Base-by-base conservation (phyloP, 2,888 invertebrate genomes). In the Ethmia dodecea region DNA sequence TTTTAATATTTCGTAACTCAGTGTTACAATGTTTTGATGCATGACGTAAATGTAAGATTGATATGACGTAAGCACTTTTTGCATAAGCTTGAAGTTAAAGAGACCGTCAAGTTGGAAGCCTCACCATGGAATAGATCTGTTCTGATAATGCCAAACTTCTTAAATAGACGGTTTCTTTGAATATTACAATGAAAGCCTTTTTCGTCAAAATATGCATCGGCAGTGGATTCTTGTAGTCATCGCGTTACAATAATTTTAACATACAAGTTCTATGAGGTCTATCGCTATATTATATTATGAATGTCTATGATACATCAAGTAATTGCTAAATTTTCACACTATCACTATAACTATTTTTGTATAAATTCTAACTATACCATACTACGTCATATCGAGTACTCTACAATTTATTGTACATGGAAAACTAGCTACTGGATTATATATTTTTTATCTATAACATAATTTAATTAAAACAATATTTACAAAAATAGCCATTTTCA, bases 381-480 rank as follows among this genome's bases (percentile, higher is more conserved):
- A 62, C 75, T 76, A 80, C 74, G 50, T 65, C 60, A 66, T 73
- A 74, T 73, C 67, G 67, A 72, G 65, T 79, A 78, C 51, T 76
- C 84, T 83, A 84, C 78, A 80, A 74, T 81, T 78, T 71, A 81
- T 80, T 83, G 80, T 86, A 84, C 83, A 84, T 76, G 78, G 70
- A 75, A 75, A 81, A 73, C 84, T 83, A 83, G 56, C 81, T 80
- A 83, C 71, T 68, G 76, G 77, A 68, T 69, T 71, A 78, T 76
- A 80, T 60, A 63, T 42, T 66, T 75, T 42, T 74, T 63, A 73
- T 71, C 71, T 80, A 81, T 76, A 70, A 73, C 74, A 80, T 79
- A 80, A 77, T 78, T 80, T 79, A 83, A 75, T 74, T 79, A 78
- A 79, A 76, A 77, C 60, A 60, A 75, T 84, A 84, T 84, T 83